phyloP scores from a whole-genome alignment of 2,113 vertebrate species.

The Nycticebus coucang region DNA sequence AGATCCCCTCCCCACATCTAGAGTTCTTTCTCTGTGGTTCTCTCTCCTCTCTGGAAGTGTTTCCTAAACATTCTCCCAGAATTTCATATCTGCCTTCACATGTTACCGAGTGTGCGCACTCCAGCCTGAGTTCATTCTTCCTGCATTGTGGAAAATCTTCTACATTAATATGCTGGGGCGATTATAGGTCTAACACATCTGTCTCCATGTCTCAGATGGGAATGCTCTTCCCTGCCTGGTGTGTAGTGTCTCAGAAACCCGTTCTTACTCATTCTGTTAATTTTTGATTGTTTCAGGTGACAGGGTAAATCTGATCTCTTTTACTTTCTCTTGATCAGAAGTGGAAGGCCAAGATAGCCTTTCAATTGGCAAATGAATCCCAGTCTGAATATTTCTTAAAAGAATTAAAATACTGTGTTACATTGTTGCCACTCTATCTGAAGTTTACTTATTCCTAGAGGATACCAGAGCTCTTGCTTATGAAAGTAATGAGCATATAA shows the following conservation, averaged over 20 bases:
- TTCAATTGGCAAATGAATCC: background rate
- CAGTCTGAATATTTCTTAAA: background rate
- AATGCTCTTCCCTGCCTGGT: background rate
- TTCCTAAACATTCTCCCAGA: background rate
- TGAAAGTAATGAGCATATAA: background rate
- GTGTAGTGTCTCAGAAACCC: background rate
- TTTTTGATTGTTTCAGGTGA: background rate
- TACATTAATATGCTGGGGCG: background rate
- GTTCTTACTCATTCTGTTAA: background rate
- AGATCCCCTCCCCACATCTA: background rate
- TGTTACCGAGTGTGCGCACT: background rate
- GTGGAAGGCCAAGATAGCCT: background rate
- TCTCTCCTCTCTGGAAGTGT: background rate
- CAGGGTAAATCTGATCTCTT: background rate
- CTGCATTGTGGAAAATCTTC: background rate
- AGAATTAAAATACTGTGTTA: background rate
- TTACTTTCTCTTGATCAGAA: background rate
- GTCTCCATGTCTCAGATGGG: background rate
- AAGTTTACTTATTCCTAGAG: background rate
- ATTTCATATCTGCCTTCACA: background rate
- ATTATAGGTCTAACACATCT: background rate
- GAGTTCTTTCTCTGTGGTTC: background rate
- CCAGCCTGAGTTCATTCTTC: background rate
- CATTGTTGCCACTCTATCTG: background rate
- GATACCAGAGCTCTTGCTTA: background rate